Conservation (phyloP, 1,140 invertebrate species). For the Bombus consobrinus region DNA sequence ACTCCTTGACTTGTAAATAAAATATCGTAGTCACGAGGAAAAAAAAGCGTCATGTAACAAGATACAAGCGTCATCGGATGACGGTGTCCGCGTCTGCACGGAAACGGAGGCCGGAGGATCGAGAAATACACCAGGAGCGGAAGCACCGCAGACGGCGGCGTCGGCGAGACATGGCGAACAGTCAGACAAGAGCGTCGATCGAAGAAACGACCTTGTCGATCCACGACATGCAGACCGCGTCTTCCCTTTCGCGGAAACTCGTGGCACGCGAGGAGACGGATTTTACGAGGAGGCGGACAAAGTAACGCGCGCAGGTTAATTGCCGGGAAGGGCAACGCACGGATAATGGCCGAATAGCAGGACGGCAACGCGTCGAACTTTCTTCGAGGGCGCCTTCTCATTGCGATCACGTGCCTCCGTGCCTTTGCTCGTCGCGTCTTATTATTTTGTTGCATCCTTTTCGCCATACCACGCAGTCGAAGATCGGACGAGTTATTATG, state of each 20-base stretch:
- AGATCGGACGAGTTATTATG: slow-evolving; percentile 8
- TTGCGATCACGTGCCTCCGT: slow-evolving; percentile 35
- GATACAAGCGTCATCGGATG: slow-evolving; percentile 8
- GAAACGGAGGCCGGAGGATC: slow-evolving; percentile 32
- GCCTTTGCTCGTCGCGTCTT: slow-evolving; percentile 12
- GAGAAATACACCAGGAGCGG: slow-evolving; percentile 54
- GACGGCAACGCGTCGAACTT: slow-evolving; percentile 34
- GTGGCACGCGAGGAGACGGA: slow-evolving; percentile 59
- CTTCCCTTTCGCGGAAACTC: slow-evolving; percentile 64
- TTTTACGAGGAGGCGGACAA: slow-evolving; percentile 56
- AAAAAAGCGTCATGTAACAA: background rate
- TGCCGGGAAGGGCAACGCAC: slow-evolving; percentile 56
- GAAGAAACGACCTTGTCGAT: slow-evolving; percentile 64
- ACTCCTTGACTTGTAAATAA: background rate
- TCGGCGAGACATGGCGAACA: slow-evolving; percentile 37
- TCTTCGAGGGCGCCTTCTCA: slow-evolving; percentile 7
- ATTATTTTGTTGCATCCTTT: slow-evolving; percentile 14
- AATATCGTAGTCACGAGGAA: background rate
- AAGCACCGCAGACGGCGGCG: slow-evolving; percentile 59
- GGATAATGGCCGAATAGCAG: slow-evolving; percentile 52
- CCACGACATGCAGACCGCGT: slow-evolving; percentile 63
- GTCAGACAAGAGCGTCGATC: slow-evolving; percentile 40
- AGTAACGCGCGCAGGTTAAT: slow-evolving; percentile 57
- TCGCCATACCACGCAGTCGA: background rate
- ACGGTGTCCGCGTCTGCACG: slow-evolving; percentile 21